Evolutionary conservation across 2,888 invertebrate genomes (phyloP).

Genomic region (Gari tellinella): DNA sequence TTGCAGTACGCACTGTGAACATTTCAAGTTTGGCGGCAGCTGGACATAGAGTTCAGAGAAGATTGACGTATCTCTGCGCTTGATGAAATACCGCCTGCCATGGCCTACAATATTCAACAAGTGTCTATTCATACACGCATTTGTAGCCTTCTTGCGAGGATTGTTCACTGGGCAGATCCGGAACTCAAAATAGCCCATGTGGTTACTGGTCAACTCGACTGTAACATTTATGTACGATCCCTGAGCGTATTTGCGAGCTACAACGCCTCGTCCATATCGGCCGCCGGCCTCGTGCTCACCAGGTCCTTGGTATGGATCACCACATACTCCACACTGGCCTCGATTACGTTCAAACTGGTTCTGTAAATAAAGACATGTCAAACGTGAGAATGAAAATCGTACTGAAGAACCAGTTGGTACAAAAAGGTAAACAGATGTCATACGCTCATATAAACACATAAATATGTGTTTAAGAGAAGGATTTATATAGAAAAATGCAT

Average conservation of each 20-base stretch:
- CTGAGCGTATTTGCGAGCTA: conserved; percentile 53
- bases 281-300: conserved; percentile 75
- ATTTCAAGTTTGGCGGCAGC: conserved; percentile 78
- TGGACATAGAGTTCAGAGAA: conserved; percentile 57
- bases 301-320: conserved; percentile 89
- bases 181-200: conserved; percentile 63
- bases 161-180: conserved; percentile 63
- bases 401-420: not conserved
- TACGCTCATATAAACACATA: too few species aligned
- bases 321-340: conserved; percentile 95
- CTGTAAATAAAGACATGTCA: conserved; percentile 41
- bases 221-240: conserved; percentile 62
- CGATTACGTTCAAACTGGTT: conserved; percentile 60
- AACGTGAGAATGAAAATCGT: too few species aligned
- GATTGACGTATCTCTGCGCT: conserved; percentile 20
- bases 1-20: conserved; percentile 83
- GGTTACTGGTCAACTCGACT: conserved; percentile 61
- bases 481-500: too few species aligned
- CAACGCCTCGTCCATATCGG: conserved; percentile 63
- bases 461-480: too few species aligned
- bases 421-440: too few species aligned
- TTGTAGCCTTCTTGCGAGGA: conserved; percentile 40
- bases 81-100: conserved; percentile 56
- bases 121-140: conserved; percentile 57
- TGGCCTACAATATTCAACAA: conserved; percentile 74